These are phyloP conservation scores for Sardina pilchardus DNA, from an alignment of 2,113 vertebrate genomes.

Conservation along the genomic window DNA sequence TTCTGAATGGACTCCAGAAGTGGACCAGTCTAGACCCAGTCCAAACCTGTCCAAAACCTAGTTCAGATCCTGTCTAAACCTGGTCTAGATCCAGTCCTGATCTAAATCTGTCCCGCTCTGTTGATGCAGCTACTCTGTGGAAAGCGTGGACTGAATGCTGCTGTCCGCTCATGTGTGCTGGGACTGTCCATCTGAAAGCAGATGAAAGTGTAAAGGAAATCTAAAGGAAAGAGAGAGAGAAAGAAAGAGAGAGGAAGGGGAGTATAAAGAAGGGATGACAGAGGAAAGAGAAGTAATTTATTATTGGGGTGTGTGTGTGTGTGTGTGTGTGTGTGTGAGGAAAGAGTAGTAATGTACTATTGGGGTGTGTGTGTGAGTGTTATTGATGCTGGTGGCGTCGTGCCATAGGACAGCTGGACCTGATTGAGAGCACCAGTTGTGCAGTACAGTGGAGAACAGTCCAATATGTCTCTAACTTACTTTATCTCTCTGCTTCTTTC, in stretches of 20 bases:
- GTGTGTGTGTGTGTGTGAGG: not conserved
- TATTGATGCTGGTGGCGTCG: not conserved
- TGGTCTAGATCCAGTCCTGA: not conserved
- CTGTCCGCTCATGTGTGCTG: too few relatives aligned
- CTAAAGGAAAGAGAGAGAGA: too few relatives aligned
- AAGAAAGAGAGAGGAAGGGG: too few relatives aligned
- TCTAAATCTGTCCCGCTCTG: not conserved
- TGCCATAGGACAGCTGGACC: not conserved
- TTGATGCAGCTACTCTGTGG: not conserved
- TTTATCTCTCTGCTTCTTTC: not conserved
- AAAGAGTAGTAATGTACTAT: not conserved
- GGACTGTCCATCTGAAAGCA: too few relatives aligned
- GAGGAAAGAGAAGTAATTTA: not conserved
- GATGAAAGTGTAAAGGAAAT: too few relatives aligned
- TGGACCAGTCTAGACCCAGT: not conserved
- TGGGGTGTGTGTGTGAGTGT: not conserved
- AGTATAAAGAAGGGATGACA: too few relatives aligned
- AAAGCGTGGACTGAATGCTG: not conserved
- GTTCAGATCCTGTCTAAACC: too few relatives aligned
- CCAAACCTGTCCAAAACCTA: not conserved
- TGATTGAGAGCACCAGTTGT: too few relatives aligned
- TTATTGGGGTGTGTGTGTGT: not conserved
- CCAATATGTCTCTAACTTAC: not conserved
- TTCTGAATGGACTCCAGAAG: not conserved
- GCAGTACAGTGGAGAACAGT: not conserved